Evolutionary conservation across 2,113 vertebrate genomes (phyloP).

Genomic region (Sinosuthora webbiana): DNA sequence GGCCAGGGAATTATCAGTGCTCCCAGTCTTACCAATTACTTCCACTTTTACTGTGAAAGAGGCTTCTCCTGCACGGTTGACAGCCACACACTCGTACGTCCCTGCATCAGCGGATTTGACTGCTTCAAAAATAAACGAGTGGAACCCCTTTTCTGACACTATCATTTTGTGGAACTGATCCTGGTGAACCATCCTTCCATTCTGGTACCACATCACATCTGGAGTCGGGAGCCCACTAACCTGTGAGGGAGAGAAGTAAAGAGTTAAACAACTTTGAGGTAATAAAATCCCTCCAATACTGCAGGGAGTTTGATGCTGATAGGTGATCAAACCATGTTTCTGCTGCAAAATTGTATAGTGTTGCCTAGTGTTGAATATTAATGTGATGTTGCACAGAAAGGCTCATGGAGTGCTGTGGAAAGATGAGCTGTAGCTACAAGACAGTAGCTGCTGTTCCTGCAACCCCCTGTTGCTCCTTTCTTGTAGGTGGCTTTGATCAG

Average conservation of each 20-base stretch:
- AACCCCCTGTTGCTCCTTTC: background rate
- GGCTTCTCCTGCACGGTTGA: slow-evolving; percentile 89
- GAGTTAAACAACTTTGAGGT: background rate
- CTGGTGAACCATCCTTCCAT: slow-evolving; percentile 88
- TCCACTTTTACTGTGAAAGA: slow-evolving; percentile 85
- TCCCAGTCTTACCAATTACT: slow-evolving; percentile 81
- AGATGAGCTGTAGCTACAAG: background rate
- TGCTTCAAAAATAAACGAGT: slow-evolving; percentile 94
- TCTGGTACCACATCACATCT: slow-evolving; percentile 91
- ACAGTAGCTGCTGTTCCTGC: background rate
- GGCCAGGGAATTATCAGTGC: background rate
- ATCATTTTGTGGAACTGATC: slow-evolving; percentile 96
- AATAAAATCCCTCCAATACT: background rate
- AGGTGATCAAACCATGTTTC: background rate
- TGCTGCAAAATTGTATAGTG: background rate
- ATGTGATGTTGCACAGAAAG: background rate
- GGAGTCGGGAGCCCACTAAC: slow-evolving; percentile 89
- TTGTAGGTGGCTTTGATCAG: background rate
- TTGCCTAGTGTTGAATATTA: background rate
- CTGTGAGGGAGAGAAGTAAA: slow-evolving; percentile 64
- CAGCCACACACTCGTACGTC: slow-evolving; percentile 87
- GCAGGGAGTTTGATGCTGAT: background rate
- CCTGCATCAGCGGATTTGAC: slow-evolving; percentile 89
- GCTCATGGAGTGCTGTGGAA: background rate
- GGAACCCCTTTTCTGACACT: slow-evolving; percentile 92